These are phyloP conservation scores for Donacobius atricapilla DNA, from an alignment of 2,113 vertebrate genomes.

Conservation along the genomic window DNA sequence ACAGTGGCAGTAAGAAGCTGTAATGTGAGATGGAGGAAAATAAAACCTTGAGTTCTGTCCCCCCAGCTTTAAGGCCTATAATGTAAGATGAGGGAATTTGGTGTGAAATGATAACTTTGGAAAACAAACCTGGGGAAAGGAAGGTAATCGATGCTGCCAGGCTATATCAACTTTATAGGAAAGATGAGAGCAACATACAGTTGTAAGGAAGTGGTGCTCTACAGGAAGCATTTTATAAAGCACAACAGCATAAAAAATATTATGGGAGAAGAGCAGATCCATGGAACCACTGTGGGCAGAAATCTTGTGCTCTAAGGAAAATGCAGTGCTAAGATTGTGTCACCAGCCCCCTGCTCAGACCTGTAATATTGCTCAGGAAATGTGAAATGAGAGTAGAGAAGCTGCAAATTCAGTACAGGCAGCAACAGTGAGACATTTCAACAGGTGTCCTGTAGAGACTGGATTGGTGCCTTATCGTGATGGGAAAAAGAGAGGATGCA, in stretches of 20 bases:
- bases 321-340: not conserved
- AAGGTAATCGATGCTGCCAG: not conserved
- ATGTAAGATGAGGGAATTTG: not conserved
- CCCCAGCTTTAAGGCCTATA: not conserved
- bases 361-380: not conserved
- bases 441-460: not conserved
- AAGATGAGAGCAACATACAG: not conserved
- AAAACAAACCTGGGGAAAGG: not conserved
- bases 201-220: not conserved
- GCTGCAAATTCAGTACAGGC: conserved; percentile 14
- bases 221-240: not conserved
- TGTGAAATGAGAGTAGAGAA: not conserved
- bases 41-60: not conserved
- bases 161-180: not conserved
- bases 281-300: not conserved
- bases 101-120: not conserved
- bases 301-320: not conserved
- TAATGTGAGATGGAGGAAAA: not conserved
- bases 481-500: not conserved
- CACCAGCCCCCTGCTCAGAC: not conserved
- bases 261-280: not conserved
- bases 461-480: not conserved
- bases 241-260: not conserved
- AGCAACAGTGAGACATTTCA: not conserved
- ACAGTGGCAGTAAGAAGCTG: not conserved